A percentile compares a stretch with the other conserved stretches of the same genome.
Conservation (phyloP, 2,113 vertebrate species). For the Sarotherodon lohbergeri region DNA sequence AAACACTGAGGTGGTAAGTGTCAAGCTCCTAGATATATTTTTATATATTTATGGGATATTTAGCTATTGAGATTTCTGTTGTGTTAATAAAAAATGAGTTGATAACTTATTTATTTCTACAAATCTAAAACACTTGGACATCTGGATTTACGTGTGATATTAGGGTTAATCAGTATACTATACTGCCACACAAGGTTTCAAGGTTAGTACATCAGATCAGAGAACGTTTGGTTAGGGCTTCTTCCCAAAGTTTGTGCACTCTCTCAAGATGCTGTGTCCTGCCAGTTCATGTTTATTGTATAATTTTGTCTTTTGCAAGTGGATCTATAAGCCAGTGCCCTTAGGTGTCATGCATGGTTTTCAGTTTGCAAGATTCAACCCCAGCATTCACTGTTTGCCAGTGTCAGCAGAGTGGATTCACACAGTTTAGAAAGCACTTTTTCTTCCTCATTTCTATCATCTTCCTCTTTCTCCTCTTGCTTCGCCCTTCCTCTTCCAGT, state of each 20-base stretch:
- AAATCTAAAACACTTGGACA: not conserved
- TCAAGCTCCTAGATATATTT: not conserved
- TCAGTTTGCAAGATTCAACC: not conserved
- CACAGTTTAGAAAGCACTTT: constrained; percentile 40
- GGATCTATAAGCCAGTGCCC: not conserved
- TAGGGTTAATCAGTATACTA: fast-evolving
- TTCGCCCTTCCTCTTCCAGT: constrained; percentile 40
- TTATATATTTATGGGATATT: not conserved
- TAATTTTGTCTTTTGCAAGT: not conserved
- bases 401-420: constrained; percentile 8
- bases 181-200: fast-evolving
- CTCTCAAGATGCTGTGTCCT: not conserved
- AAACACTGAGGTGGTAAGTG: not conserved
- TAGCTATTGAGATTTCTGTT: not conserved
- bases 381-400: not conserved
- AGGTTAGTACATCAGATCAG: not conserved
- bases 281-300: fast-evolving
- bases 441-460: constrained; percentile 47
- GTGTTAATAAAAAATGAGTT: not conserved
- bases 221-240: not conserved
- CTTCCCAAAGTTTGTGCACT: not conserved
- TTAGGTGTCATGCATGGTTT: not conserved
- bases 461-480: constrained; percentile 25
- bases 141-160: not conserved
- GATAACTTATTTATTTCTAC: not conserved